Percentiles rank a stretch among this genome's conserved stretches.
phyloP scores from a whole-genome alignment of 2,888 invertebrate genomes.

The Sinelater perroti region DNA sequence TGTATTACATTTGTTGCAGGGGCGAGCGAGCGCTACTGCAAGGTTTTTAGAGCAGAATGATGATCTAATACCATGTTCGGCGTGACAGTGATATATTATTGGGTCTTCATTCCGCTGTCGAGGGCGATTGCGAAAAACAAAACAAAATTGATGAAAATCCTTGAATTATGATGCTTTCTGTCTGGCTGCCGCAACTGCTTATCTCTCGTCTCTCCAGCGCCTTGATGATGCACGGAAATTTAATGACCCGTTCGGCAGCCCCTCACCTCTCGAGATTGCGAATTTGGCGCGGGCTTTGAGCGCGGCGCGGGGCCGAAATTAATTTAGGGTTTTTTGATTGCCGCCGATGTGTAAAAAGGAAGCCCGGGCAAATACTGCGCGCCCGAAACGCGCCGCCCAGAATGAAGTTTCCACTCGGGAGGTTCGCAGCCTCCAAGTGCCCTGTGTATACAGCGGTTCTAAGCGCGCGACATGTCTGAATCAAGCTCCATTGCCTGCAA shows the following conservation, averaged over 20 bases:
- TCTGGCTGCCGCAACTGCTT: constrained; percentile 4
- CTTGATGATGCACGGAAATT: too few relatives aligned
- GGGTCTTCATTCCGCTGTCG: constrained; percentile 21
- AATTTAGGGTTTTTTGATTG: constrained; percentile 6
- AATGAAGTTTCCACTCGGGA: constrained; percentile 19
- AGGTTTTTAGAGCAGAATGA: constrained; percentile 21
- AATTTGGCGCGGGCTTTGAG: too few relatives aligned
- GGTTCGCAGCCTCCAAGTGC: constrained; percentile 13
- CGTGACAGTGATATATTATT: constrained; percentile 30
- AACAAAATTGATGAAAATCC: constrained; percentile 26
- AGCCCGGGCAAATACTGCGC: constrained; percentile 10
- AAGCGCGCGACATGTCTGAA: constrained; percentile 31
- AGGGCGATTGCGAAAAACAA: constrained; percentile 21
- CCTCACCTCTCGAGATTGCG: too few relatives aligned
- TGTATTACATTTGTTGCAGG: constrained; percentile 22
- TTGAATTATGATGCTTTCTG: constrained; percentile 22
- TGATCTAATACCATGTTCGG: constrained; percentile 28
- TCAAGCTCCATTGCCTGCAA: constrained; percentile 29
- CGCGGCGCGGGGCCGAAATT: background rate
- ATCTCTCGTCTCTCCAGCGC: too few relatives aligned
- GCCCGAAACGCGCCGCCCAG: constrained; percentile 12
- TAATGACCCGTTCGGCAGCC: too few relatives aligned
- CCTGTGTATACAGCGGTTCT: constrained; percentile 21
- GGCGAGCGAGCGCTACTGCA: constrained; percentile 15
- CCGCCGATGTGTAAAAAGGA: constrained; percentile 9